Conservation (phyloP, 2,888 invertebrate species). For the Nomada lathburiana region DNA sequence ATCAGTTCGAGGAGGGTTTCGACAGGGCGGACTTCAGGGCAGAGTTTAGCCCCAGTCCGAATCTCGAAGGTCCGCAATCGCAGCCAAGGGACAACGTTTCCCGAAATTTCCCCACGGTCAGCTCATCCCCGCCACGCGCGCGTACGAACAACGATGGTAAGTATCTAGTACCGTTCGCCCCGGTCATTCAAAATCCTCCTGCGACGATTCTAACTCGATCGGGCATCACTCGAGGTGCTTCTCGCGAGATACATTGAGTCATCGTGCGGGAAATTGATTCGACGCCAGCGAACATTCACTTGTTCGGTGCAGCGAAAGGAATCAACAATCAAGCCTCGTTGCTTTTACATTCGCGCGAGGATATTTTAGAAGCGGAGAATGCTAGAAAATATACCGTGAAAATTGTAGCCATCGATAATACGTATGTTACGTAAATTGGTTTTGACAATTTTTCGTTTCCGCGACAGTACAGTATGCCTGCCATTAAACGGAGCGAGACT, state of each 20-base stretch:
- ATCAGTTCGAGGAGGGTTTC: conserved; percentile 84
- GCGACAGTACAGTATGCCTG: too few relatives aligned
- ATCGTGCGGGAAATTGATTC: background rate
- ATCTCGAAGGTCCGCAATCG: conserved; percentile 82
- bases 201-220: background rate
- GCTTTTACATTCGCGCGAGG: background rate
- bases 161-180: conserved; percentile 52
- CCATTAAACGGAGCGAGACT: too few relatives aligned
- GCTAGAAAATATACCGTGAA: too few relatives aligned
- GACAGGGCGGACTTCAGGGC: conserved; percentile 84
- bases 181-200: conserved; percentile 3
- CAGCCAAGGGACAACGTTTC: conserved; percentile 80
- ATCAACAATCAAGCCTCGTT: background rate
- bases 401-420: background rate
- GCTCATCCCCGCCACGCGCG: conserved; percentile 81
- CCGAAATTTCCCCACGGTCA: conserved; percentile 79
- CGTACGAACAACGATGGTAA: conserved; percentile 82
- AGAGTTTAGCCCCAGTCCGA: conserved; percentile 84
- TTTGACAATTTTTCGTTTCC: background rate
- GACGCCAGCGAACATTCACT: background rate
- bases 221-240: conserved; percentile 12
- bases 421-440: background rate
- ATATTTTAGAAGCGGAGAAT: background rate
- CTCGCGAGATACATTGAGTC: background rate
- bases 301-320: background rate